Conservation (phyloP, 1,140 invertebrate genomes). For the Penaeus japonicus region DNA sequence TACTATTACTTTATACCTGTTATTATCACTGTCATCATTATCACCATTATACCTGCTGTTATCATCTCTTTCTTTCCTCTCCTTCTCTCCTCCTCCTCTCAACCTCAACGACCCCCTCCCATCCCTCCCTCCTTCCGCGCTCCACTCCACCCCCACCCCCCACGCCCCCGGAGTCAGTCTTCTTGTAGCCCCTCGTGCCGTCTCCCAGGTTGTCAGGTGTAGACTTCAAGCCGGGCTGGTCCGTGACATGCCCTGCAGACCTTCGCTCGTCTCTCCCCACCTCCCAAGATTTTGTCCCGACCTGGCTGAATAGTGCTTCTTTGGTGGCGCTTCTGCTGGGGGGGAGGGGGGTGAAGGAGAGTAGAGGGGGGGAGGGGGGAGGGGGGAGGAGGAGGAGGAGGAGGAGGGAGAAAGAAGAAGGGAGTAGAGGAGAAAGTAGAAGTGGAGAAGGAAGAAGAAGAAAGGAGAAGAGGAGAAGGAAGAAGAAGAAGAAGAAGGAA, state of each 20-base stretch:
- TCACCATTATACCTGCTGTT: neutral
- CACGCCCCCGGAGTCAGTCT: slow-evolving; percentile 32
- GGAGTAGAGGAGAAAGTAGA: neutral
- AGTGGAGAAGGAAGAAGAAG: neutral
- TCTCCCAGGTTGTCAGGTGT: slow-evolving; percentile 49
- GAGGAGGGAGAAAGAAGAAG: neutral
- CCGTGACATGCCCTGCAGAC: slow-evolving; percentile 52
- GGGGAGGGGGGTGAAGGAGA: neutral
- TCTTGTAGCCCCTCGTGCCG: slow-evolving; percentile 29
- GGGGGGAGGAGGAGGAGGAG: neutral
- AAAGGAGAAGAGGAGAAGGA: neutral
- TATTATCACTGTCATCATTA: too few relatives aligned
- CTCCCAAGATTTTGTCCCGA: slow-evolving; percentile 41
- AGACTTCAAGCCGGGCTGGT: slow-evolving; percentile 48
- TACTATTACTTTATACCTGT: too few relatives aligned
- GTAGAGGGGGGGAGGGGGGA: neutral
- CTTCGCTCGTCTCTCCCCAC: slow-evolving; percentile 4
- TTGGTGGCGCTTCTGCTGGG: neutral
- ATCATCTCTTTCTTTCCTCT: neutral
- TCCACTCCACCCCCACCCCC: neutral
- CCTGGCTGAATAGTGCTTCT: slow-evolving; percentile 42
- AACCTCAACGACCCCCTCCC: neutral
- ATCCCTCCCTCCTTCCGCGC: neutral
- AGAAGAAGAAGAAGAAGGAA: too few relatives aligned
- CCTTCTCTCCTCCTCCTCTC: neutral